phyloP scores from a whole-genome alignment of 2,888 invertebrate genomes.

The Spodoptera littoralis region DNA sequence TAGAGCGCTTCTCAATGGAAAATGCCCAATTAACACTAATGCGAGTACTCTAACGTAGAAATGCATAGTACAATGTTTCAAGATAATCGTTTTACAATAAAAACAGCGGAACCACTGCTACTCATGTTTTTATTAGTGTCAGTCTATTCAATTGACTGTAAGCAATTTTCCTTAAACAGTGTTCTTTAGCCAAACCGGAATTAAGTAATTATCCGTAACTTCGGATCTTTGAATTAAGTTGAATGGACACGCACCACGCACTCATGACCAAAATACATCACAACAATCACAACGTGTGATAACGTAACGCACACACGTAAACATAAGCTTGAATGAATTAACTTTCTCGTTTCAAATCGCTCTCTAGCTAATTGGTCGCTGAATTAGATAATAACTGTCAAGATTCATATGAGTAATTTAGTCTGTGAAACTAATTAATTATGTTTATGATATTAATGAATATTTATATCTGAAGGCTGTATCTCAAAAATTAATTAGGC shows the following conservation, averaged over 20 bases:
- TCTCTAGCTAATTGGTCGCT: slow-evolving; percentile 45
- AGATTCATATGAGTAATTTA: slow-evolving; percentile 42
- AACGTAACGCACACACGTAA: slow-evolving; percentile 42
- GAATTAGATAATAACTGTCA: slow-evolving; percentile 53
- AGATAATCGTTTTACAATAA: not conserved
- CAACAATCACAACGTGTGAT: slow-evolving; percentile 30
- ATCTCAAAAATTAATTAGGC: slow-evolving; percentile 24
- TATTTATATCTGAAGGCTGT: slow-evolving; percentile 34
- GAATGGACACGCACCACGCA: slow-evolving; percentile 56
- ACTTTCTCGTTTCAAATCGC: slow-evolving; percentile 51
- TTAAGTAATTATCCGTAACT: slow-evolving; percentile 53
- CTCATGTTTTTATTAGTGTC: slow-evolving; percentile 2
- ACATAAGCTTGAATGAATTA: slow-evolving; percentile 46
- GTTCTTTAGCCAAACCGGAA: slow-evolving; percentile 36
- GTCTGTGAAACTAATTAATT: slow-evolving; percentile 45
- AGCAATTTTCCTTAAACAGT: slow-evolving; percentile 14
- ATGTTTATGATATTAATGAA: slow-evolving; percentile 37
- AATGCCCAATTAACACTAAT: not conserved
- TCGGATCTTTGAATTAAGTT: slow-evolving; percentile 53
- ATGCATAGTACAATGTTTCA: not conserved
- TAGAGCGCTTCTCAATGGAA: not conserved
- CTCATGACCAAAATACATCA: slow-evolving; percentile 41
- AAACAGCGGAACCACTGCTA: slow-evolving; percentile 7
- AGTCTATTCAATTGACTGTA: slow-evolving; percentile 7
- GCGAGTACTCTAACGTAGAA: not conserved